These are phyloP conservation scores for Parauchenoglanis punctatus DNA, from an alignment of 2,797 vertebrate species.

Conservation along the genomic window DNA sequence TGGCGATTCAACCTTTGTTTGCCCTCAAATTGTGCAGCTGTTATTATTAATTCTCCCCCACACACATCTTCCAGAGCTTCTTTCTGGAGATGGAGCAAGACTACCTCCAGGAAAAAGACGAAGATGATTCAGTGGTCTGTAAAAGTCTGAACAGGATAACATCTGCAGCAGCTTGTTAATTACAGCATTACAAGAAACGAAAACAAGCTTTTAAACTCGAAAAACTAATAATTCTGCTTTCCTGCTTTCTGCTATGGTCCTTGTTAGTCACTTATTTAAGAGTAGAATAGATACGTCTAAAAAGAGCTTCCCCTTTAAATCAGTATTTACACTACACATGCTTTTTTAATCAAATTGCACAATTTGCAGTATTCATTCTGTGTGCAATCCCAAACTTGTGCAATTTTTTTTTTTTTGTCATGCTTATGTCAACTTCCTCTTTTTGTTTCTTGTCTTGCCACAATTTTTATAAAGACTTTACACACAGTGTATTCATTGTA, in stretches of 20 bases:
- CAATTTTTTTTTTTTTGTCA: not conserved
- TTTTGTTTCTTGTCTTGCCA: not conserved
- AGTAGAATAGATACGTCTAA: not conserved
- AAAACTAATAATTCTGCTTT: not conserved
- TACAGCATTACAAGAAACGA: not conserved
- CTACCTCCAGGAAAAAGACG: not conserved
- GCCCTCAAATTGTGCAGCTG: not conserved
- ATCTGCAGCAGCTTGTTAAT: not conserved
- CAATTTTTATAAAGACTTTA: not conserved
- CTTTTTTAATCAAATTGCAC: not conserved
- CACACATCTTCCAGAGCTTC: not conserved
- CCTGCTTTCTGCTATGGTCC: not conserved
- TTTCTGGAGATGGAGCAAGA: not conserved
- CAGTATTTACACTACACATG: not conserved
- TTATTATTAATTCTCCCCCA: not conserved
- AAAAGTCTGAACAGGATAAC: not conserved
- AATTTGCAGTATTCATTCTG: not conserved
- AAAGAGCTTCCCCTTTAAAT: not conserved
- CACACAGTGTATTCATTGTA: not conserved
- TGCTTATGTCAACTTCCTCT: not conserved
- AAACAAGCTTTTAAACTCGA: rapidly evolving
- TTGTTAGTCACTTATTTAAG: not conserved
- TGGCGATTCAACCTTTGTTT: not conserved
- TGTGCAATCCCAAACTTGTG: not conserved
- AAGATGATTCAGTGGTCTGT: not conserved